Evolutionary conservation across 2,113 vertebrate species (phyloP).

Genomic region (Heptranchias perlo): DNA sequence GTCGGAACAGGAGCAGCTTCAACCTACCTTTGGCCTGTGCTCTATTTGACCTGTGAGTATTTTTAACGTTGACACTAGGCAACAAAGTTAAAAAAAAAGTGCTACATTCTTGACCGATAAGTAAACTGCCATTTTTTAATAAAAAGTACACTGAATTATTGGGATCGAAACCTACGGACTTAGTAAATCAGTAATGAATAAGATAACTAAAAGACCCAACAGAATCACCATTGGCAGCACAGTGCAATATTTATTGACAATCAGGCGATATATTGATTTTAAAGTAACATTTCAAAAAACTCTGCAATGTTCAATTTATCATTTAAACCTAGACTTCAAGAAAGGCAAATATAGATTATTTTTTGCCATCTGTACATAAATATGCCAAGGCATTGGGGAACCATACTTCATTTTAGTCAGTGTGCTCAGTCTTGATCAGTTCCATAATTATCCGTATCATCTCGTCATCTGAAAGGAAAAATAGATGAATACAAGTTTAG

Average conservation of each 20-base stretch:
- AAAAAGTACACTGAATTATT: not conserved
- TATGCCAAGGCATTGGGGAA: conserved; percentile 48
- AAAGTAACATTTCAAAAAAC: not conserved
- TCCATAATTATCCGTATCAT: conserved; percentile 84
- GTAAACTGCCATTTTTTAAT: not conserved
- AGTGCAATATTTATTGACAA: conserved; percentile 9
- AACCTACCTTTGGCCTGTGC: not conserved
- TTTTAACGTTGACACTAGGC: not conserved
- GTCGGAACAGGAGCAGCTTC: not conserved
- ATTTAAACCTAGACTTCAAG: conserved; percentile 24
- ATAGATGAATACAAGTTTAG: too few relatives aligned
- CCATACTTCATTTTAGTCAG: conserved; percentile 8
- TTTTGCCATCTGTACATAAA: conserved; percentile 33
- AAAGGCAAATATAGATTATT: conserved; percentile 40
- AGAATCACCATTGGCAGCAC: not conserved
- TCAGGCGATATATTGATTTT: not conserved
- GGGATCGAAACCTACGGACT: not conserved
- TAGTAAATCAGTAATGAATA: not conserved
- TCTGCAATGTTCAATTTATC: not conserved
- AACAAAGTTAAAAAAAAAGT: not conserved
- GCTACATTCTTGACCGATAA: not conserved
- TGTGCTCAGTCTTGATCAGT: conserved; percentile 73
- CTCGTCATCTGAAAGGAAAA: conserved; percentile 68
- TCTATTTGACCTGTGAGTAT: not conserved
- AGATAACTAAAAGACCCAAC: not conserved